Conservation (phyloP, 2,113 vertebrate genomes). For the Macroglossus sobrinus region DNA sequence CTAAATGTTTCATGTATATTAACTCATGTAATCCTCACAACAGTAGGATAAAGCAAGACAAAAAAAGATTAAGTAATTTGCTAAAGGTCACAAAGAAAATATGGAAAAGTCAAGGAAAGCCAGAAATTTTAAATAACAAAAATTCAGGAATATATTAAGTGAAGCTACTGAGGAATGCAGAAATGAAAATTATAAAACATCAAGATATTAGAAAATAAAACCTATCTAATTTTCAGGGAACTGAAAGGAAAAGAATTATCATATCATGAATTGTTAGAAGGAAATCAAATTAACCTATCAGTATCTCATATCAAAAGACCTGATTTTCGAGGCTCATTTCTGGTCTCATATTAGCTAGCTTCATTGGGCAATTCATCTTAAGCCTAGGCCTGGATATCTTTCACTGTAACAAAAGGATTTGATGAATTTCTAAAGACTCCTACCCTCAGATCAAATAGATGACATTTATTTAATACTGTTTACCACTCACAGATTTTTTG, state of each 20-base stretch:
- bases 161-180: not conserved
- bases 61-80: not conserved
- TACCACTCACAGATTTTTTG: not conserved
- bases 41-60: not conserved
- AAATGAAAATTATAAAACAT: not conserved
- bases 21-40: not conserved
- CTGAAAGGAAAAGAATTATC: not conserved
- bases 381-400: not conserved
- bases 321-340: not conserved
- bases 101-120: not conserved
- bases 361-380: constrained; percentile 1
- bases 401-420: not conserved
- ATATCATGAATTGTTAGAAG: not conserved
- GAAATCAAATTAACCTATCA: not conserved
- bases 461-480: not conserved
- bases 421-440: not conserved
- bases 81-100: not conserved
- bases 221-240: not conserved
- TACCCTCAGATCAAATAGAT: not conserved
- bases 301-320: not conserved
- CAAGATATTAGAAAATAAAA: not conserved
- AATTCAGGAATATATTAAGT: not conserved
- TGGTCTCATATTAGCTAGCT: not conserved
- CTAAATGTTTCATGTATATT: not conserved
- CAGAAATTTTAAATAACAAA: not conserved